Conservation (phyloP, 2,113 vertebrate species). For the Oenanthe melanoleuca region DNA sequence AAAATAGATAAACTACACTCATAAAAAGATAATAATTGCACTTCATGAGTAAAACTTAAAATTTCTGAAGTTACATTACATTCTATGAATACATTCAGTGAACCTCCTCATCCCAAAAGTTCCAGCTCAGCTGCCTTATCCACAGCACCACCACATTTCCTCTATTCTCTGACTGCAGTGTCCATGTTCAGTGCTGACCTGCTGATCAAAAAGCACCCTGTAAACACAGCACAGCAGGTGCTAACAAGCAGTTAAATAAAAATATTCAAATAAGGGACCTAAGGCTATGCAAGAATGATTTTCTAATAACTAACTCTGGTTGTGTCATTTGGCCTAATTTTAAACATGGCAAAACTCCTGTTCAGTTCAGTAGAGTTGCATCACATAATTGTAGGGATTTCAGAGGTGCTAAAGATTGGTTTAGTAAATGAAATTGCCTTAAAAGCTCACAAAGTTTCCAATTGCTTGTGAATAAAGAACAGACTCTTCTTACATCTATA, state of each 20-base stretch:
- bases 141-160: neutral
- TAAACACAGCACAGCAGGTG: neutral
- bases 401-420: neutral
- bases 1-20: neutral
- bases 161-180: neutral
- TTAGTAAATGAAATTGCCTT: neutral
- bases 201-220: neutral
- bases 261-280: neutral
- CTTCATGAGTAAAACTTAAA: neutral
- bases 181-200: neutral
- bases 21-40: neutral
- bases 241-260: neutral
- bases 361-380: neutral
- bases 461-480: neutral
- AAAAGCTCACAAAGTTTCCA: neutral
- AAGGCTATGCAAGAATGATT: neutral
- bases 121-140: neutral
- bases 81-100: neutral
- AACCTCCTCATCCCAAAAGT: neutral
- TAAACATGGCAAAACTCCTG: neutral
- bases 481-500: neutral
- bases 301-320: neutral
- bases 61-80: neutral
- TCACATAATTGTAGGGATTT: neutral
- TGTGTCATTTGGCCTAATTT: neutral